These are phyloP conservation scores for Hipparchia semele DNA, from an alignment of 2,888 invertebrate species.

Conservation along the genomic window DNA sequence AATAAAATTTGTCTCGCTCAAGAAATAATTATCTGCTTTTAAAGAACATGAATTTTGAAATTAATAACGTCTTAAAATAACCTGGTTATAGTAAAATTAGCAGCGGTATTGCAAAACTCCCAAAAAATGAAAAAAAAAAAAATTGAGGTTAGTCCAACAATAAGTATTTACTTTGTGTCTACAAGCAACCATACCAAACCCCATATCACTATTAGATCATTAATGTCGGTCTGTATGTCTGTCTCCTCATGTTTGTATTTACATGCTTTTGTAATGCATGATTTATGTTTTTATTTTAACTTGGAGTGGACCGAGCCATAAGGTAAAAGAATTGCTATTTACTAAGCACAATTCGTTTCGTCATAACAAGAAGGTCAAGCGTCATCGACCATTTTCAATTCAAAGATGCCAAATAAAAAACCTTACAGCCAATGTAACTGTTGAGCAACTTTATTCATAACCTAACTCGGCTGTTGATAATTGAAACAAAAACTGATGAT, in stretches of 20 bases:
- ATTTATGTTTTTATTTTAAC: slow-evolving; percentile 25
- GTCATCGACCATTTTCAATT: slow-evolving; percentile 37
- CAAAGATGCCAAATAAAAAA: slow-evolving; percentile 33
- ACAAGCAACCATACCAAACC: slow-evolving; percentile 67
- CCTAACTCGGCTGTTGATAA: slow-evolving; percentile 4
- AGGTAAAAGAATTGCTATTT: slow-evolving; percentile 33
- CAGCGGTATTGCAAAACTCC: neutral
- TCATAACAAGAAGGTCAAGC: slow-evolving; percentile 39
- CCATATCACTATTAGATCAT: slow-evolving; percentile 75
- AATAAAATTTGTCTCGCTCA: too few species aligned
- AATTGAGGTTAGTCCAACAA: slow-evolving; percentile 16
- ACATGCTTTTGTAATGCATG: slow-evolving; percentile 32
- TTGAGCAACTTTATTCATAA: slow-evolving; percentile 27
- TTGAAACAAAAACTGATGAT: slow-evolving; percentile 2
- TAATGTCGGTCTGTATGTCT: slow-evolving; percentile 62
- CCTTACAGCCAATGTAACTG: slow-evolving; percentile 32
- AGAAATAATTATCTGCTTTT: too few species aligned
- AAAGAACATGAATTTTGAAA: neutral
- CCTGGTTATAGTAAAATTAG: neutral
- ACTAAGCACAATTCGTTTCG: slow-evolving; percentile 32
- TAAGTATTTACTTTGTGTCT: slow-evolving; percentile 46
- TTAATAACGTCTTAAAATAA: neutral
- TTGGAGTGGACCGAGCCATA: slow-evolving; percentile 14
- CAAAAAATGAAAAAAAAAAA: neutral
- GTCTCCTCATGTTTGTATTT: slow-evolving; percentile 47